Evolutionary conservation across 2,888 invertebrate species (phyloP).

Genomic region (Lottia gigantea): DNA sequence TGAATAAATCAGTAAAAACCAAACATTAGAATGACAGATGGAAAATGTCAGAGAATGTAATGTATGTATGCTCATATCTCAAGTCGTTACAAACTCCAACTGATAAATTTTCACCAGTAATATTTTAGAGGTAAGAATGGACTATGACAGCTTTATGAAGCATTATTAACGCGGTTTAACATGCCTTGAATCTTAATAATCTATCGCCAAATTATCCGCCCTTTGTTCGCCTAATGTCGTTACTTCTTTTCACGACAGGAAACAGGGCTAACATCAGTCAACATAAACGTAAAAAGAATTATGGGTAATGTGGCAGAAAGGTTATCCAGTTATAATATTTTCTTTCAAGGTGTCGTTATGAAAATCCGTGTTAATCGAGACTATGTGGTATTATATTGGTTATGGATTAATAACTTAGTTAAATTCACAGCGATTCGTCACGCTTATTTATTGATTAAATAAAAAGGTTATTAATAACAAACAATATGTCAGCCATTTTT

Average conservation of each 20-base stretch:
- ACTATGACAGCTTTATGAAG: slow-evolving; percentile 8
- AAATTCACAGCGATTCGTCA: slow-evolving; percentile 5
- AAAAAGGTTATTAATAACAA: not conserved
- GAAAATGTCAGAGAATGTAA: slow-evolving; percentile 2
- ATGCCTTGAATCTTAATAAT: slow-evolving; percentile 11
- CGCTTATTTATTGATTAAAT: not conserved
- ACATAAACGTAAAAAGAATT: slow-evolving; percentile 6
- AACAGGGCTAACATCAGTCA: slow-evolving; percentile 8
- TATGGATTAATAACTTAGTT: slow-evolving; percentile 10
- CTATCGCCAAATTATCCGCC: not conserved
- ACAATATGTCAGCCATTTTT: not conserved
- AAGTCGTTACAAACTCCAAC: not conserved
- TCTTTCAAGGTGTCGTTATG: no score
- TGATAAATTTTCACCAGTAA: slow-evolving; percentile 1
- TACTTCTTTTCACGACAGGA: slow-evolving; percentile 8
- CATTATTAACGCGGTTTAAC: slow-evolving; percentile 6
- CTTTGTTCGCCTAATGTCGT: slow-evolving; percentile 5
- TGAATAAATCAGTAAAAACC: slow-evolving; percentile 1
- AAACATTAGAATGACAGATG: not conserved
- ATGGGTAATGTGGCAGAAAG: not conserved
- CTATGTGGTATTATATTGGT: not conserved
- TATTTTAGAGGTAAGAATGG: slow-evolving; percentile 7
- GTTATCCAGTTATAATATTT: not conserved
- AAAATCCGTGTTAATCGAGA: not conserved
- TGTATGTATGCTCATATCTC: slow-evolving; percentile 8